Evolutionary conservation across 2,888 invertebrate species (phyloP).

Genomic region (Drosophila paracracens): DNA sequence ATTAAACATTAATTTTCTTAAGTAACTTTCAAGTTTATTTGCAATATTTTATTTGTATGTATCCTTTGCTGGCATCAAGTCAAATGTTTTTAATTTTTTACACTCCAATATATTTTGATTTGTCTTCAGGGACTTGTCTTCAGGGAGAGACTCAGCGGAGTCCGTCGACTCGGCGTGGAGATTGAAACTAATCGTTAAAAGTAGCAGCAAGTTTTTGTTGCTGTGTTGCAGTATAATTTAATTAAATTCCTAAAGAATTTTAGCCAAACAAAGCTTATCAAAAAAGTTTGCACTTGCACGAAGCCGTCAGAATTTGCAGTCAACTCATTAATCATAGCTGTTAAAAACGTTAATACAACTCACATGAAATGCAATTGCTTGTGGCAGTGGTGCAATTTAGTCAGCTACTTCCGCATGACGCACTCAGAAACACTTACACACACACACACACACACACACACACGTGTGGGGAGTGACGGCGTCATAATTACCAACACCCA

Average conservation of each 20-base stretch:
- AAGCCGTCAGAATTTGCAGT: constrained; percentile 38
- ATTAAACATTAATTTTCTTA: neutral
- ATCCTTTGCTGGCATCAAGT: neutral
- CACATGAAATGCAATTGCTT: constrained; percentile 62
- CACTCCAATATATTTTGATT: neutral
- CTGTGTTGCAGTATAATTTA: neutral
- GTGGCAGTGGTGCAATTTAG: constrained; percentile 61
- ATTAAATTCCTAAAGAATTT: constrained; percentile 8
- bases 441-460: constrained; percentile 15
- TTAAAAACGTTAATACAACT: constrained; percentile 59
- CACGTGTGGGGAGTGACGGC: constrained; percentile 35
- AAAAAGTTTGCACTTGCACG: constrained; percentile 17
- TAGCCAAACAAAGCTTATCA: neutral
- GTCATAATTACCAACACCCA: constrained; percentile 67
- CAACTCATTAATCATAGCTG: constrained; percentile 57
- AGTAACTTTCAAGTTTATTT: neutral
- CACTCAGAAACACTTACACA: constrained; percentile 19
- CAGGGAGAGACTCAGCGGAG: neutral
- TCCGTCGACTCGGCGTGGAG: neutral
- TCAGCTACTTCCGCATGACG: constrained; percentile 54
- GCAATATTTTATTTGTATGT: neutral
- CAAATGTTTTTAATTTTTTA: neutral
- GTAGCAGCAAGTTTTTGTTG: neutral
- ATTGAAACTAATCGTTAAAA: neutral
- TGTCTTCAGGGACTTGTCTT: neutral